A percentile compares a stretch with the other conserved stretches of the same genome.
phyloP scores from a whole-genome alignment of 2,888 invertebrate genomes.

The Caenorhabditis sp. region DNA sequence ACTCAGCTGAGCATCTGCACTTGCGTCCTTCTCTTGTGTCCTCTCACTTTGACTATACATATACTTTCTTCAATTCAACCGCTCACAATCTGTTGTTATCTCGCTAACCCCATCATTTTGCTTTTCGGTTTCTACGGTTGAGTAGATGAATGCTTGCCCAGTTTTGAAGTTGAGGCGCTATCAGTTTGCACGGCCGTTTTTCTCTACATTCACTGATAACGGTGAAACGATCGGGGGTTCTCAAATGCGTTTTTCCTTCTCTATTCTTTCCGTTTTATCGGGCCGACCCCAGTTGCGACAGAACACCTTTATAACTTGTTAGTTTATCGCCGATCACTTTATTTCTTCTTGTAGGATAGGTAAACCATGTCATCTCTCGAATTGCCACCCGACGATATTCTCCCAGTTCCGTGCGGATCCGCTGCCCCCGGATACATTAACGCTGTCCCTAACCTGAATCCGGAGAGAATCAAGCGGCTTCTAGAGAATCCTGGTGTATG shows the following conservation, averaged over 20 bases:
- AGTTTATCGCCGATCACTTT: background rate
- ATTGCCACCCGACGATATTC: background rate
- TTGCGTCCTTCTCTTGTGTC: background rate
- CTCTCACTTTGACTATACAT: background rate
- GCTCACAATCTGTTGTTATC: background rate
- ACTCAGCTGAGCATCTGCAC: background rate
- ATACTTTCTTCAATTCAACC: background rate
- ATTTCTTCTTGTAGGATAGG: background rate
- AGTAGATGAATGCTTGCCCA: background rate
- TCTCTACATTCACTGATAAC: conserved; percentile 9
- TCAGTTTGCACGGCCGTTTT: conserved; percentile 15
- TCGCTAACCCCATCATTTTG: background rate
- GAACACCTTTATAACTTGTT: background rate
- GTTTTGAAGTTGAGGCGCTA: conserved; percentile 1
- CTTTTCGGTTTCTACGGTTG: conserved; percentile 5
- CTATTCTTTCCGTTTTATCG: background rate
- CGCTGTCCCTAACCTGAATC: background rate
- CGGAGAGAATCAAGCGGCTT: background rate
- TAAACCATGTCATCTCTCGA: background rate
- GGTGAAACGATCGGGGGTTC: background rate
- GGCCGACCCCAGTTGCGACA: background rate
- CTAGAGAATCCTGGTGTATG: background rate
- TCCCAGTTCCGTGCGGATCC: background rate
- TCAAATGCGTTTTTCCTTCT: background rate
- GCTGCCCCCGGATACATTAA: background rate